Percentiles rank a stretch among this genome's conserved stretches.
Conservation (phyloP, 2,888 invertebrate species). For the Dilophus febrilis region DNA sequence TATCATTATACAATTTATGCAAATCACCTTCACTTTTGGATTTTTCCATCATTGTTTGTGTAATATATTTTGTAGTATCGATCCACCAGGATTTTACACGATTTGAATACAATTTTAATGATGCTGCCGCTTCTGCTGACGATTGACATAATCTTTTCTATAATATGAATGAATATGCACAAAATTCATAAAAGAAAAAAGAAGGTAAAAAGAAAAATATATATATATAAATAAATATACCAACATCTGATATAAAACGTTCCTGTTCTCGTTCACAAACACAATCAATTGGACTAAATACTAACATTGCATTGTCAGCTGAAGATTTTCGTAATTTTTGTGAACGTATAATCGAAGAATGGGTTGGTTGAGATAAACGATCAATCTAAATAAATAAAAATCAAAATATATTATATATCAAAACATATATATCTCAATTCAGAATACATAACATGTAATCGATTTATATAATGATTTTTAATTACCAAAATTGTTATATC, state of each 20-base stretch:
- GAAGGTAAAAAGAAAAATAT: too few species aligned
- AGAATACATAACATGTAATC: too few species aligned
- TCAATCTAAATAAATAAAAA: conserved; percentile 11
- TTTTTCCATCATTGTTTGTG: neutral
- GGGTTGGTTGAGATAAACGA: conserved; percentile 19
- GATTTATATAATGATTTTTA: too few species aligned
- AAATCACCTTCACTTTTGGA: neutral
- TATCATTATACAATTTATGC: neutral
- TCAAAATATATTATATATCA: neutral
- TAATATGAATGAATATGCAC: neutral
- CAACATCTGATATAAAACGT: neutral
- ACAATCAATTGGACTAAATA: neutral
- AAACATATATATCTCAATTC: too few species aligned
- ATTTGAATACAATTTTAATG: neutral
- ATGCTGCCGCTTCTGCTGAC: neutral
- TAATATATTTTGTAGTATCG: conserved; percentile 11
- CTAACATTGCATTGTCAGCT: conserved; percentile 9
- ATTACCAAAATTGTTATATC: conserved; percentile 12
- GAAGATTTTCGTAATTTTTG: conserved; percentile 19
- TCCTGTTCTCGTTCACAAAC: neutral
- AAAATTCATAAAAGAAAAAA: neutral
- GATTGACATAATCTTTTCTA: too few species aligned
- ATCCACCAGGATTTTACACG: conserved; percentile 14
- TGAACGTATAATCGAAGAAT: conserved; percentile 22
- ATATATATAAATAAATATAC: too few species aligned